Percentiles rank a stretch among this genome's conserved stretches.
phyloP scores from a whole-genome alignment of 1,140 invertebrate species.

The Philaenus spumarius region DNA sequence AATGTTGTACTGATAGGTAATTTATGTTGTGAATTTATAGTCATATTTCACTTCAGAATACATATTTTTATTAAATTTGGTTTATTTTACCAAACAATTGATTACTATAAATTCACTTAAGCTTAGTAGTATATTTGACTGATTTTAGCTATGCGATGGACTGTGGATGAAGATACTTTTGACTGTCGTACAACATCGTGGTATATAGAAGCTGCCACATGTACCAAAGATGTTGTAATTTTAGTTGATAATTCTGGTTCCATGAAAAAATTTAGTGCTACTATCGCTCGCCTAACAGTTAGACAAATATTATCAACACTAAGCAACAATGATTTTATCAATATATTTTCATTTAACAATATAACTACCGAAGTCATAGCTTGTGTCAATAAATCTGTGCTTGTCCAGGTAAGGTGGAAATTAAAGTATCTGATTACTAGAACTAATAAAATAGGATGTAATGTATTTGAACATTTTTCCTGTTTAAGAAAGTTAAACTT shows the following conservation, averaged over 20 bases:
- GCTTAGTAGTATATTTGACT: neutral
- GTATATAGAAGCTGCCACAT: conserved; percentile 96
- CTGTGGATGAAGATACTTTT: conserved; percentile 57
- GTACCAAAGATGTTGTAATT: conserved; percentile 95
- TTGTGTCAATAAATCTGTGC: conserved; percentile 66
- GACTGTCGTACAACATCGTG: conserved; percentile 82
- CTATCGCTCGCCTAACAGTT: conserved; percentile 75
- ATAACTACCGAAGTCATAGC: conserved; percentile 57
- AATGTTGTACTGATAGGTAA: too few relatives aligned
- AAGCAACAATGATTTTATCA: conserved; percentile 96
- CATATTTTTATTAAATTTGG: neutral
- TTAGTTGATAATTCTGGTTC: conserved; percentile 94
- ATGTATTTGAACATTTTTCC: too few relatives aligned
- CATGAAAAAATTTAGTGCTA: conserved; percentile 82
- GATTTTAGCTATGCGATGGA: conserved; percentile 47
- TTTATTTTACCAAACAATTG: neutral
- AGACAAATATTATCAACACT: conserved; percentile 87
- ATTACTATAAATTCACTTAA: neutral
- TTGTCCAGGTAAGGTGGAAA: conserved; percentile 56
- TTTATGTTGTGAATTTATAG: neutral
- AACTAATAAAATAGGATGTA: too few relatives aligned
- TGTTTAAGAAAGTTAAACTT: too few relatives aligned
- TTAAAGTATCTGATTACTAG: too few relatives aligned
- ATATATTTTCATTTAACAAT: conserved; percentile 74
- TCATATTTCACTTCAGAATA: neutral